phyloP scores from a whole-genome alignment of 2,888 invertebrate species.

The Cheilosia grossa region DNA sequence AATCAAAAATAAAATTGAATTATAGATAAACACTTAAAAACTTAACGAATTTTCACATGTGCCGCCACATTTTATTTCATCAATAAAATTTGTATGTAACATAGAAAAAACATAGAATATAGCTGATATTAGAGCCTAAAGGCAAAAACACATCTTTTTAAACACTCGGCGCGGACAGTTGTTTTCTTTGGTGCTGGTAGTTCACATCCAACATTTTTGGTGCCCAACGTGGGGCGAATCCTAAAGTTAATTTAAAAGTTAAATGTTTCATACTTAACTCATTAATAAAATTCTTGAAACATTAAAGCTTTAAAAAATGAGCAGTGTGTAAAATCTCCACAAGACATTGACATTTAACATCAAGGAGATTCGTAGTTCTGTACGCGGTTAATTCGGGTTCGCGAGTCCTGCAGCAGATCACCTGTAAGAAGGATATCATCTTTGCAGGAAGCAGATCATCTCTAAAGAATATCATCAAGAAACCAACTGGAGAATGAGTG shows the following conservation, averaged over 20 bases:
- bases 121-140: no score
- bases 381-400: background rate
- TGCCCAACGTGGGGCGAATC: background rate
- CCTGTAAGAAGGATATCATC: background rate
- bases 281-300: background rate
- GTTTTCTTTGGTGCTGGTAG: background rate
- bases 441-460: background rate
- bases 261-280: background rate
- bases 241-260: background rate
- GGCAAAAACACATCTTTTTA: no score
- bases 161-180: no score
- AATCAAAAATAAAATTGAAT: no score
- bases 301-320: background rate
- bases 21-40: no score
- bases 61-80: no score
- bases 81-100: no score
- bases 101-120: no score
- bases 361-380: background rate
- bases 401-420: background rate
- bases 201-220: background rate
- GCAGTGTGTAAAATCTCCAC: background rate
- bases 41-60: no score
- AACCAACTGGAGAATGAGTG: background rate
- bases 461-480: background rate
- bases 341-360: background rate